Conservation (phyloP, 2,888 invertebrate genomes). For the Agonum fuliginosum region DNA sequence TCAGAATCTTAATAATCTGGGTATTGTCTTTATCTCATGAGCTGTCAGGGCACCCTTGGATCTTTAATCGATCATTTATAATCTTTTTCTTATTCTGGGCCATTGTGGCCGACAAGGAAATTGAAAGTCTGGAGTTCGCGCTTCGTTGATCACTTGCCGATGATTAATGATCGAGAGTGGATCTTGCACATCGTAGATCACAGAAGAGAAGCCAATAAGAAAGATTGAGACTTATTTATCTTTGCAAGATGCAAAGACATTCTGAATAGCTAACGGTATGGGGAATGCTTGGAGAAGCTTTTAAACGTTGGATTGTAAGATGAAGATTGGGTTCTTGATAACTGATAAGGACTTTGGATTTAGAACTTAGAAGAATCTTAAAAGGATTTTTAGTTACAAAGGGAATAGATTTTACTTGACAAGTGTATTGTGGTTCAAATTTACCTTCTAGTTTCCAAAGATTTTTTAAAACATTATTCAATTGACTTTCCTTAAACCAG, state of each 20-base stretch:
- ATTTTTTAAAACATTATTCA: too few relatives aligned
- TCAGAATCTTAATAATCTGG: conserved; percentile 23
- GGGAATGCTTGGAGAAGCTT: too few relatives aligned
- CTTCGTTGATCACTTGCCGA: conserved; percentile 34
- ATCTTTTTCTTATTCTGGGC: neutral
- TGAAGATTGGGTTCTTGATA: too few relatives aligned
- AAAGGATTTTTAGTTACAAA: too few relatives aligned
- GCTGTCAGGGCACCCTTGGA: neutral
- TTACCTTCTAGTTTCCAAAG: too few relatives aligned
- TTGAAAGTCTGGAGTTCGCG: conserved; percentile 37
- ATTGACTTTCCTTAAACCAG: too few relatives aligned
- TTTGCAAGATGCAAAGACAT: neutral
- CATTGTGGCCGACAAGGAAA: conserved; percentile 17
- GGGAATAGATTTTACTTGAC: too few relatives aligned
- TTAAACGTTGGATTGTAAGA: too few relatives aligned
- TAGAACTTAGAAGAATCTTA: too few relatives aligned
- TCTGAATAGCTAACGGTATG: too few relatives aligned
- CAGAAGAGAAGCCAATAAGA: neutral
- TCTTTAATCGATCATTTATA: conserved; percentile 40
- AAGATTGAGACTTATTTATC: neutral
- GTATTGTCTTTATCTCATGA: conserved; percentile 25
- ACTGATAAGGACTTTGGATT: too few relatives aligned
- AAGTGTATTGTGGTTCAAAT: too few relatives aligned
- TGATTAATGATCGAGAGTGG: conserved; percentile 25
- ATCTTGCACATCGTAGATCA: conserved; percentile 31